Evolutionary conservation across 2,113 vertebrate genomes (phyloP), one percentile per base, ranked within the genome.

Genomic region (Struthio camelus): DNA sequence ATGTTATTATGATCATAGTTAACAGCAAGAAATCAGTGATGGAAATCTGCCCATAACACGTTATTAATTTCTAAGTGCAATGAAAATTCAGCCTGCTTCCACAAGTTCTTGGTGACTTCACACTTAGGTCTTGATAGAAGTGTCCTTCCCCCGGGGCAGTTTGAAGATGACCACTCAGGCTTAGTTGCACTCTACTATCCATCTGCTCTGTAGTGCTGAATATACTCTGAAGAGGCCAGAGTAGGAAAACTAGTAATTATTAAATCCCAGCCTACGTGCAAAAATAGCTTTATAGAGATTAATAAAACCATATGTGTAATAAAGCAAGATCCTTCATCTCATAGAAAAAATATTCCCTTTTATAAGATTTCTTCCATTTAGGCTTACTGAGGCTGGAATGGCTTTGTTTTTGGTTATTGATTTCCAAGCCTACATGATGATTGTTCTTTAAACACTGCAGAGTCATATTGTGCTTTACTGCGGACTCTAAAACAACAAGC

Each of bases 361-460:
- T 73, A 80, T 66, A 91, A 92, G 30, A 66, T 80, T 95, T 93
- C 81, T 96, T 75, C 80, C 89, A 94, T 93, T 96, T 87, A 80
- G 14, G 34, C 54, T 87, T 95, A 92, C 85, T 93, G 71, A 67
- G 40, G 6, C 30, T 91, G 48, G 46, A 94, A 76, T 76, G 50
- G 66, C 76, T 94, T 90, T 71, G 12, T 65, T 72, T 59, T 92
- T 80, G 40, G 27, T 80, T 91, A 89, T 91, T 94, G 94, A 97
- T 96, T 92, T 90, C 30, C 78, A 80, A 73, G 56, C 78, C 84
- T 82, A 40, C 22, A 23, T 42, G 44, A 38, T 87, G 72, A 87
- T 36, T 87, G 80, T 42, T 75, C 54, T 91, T 88, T 80, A 91
- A 91, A 87, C 61, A 54, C 25, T 80, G n/a, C 46, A 61, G n/a